phyloP scores from a whole-genome alignment of 2,113 vertebrate genomes.

The Myrmecobius fasciatus region DNA sequence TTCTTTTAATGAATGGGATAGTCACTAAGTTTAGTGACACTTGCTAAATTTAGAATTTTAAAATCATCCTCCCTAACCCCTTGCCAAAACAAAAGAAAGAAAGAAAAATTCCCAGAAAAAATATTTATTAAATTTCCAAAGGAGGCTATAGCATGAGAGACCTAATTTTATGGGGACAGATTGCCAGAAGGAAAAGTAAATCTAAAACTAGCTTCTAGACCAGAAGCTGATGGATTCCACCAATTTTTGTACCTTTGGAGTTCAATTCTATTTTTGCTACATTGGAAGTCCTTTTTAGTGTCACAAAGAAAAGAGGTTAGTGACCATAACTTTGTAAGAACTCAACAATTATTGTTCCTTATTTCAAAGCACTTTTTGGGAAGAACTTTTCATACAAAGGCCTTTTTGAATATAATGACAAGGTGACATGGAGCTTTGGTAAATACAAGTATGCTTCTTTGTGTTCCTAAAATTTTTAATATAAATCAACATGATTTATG shows the following conservation, averaged over 20 bases:
- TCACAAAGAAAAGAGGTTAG: not conserved
- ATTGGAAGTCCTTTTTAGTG: not conserved
- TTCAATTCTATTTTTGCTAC: not conserved
- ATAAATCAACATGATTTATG: constrained; percentile 35
- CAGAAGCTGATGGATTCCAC: not conserved
- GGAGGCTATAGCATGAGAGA: not conserved
- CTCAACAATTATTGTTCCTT: not conserved
- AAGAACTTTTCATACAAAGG: constrained; percentile 1
- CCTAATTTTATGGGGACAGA: not conserved
- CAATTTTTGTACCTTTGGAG: not conserved
- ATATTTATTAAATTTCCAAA: not conserved
- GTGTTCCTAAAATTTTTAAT: not conserved
- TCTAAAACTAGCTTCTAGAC: not conserved
- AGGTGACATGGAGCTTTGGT: not conserved
- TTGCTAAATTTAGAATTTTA: not conserved
- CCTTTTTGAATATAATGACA: constrained; percentile 6
- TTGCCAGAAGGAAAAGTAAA: not conserved
- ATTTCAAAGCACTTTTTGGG: not conserved
- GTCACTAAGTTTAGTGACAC: not conserved
- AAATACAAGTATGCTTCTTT: not conserved
- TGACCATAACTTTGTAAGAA: not conserved
- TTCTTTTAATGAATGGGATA: not conserved
- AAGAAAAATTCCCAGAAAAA: not conserved
- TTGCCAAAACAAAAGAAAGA: too few species aligned
- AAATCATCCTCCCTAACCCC: not conserved